Percentiles rank a stretch among this genome's conserved stretches.
Conservation (phyloP, 2,888 invertebrate species). For the Ennomos fuscantarius region DNA sequence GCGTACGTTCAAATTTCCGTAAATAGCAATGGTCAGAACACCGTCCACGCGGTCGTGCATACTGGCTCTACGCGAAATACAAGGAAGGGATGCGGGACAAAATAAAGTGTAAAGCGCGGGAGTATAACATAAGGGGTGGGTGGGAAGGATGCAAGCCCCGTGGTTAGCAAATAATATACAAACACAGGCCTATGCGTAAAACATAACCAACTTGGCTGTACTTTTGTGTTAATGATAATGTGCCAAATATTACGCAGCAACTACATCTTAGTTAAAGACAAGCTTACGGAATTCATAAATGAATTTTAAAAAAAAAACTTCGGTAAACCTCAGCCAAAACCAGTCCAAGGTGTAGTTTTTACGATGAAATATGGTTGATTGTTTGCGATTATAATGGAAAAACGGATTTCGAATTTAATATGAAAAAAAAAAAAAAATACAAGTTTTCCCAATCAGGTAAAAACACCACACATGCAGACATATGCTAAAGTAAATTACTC, state of each 20-base stretch:
- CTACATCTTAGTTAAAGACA: constrained; percentile 44
- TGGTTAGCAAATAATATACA: constrained; percentile 66
- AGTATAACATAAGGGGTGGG: constrained; percentile 44
- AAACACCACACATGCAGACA: constrained; percentile 39
- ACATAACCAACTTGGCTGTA: constrained; percentile 77
- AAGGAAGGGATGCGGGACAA: constrained; percentile 63
- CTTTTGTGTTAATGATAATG: constrained; percentile 54
- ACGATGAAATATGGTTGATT: constrained; percentile 40
- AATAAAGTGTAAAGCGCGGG: constrained; percentile 56
- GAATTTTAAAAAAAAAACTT: constrained; percentile 15
- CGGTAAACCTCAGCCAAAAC: background rate
- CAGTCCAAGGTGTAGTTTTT: constrained; percentile 46
- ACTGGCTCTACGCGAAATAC: constrained; percentile 52
- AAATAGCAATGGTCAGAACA: constrained; percentile 16
- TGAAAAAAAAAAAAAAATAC: constrained; percentile 15
- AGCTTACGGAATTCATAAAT: constrained; percentile 24
- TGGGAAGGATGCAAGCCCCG: constrained; percentile 70
- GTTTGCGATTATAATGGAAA: constrained; percentile 60
- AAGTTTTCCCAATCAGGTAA: constrained; percentile 49
- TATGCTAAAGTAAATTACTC: constrained; percentile 27
- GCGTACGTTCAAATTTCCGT: constrained; percentile 28
- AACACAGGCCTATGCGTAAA: constrained; percentile 40
- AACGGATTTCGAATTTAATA: constrained; percentile 20
- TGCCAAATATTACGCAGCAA: constrained; percentile 26
- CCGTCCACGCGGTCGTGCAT: constrained; percentile 55